Evolutionary conservation across 2,113 vertebrate species (phyloP), one percentile per base, ranked within the genome.

Genomic region (Gasterosteus nipponicus): DNA sequence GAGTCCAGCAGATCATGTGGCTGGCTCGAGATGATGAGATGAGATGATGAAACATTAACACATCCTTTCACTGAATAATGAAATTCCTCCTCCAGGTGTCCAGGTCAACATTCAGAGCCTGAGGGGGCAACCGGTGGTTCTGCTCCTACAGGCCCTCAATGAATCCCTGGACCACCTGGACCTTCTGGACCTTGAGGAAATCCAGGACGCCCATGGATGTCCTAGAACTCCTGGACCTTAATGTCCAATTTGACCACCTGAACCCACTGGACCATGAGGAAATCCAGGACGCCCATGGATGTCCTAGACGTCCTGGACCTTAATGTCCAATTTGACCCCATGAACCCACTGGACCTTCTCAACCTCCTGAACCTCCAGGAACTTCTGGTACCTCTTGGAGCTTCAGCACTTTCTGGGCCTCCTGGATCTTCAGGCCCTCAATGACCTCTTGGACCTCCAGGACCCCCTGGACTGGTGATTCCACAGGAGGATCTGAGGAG

Each of bases 51-150:
- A 11, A 44, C 11, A 14, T 46, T 16, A 49, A 49, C 46, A 19
- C 46, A 49, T 2, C 18, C 49, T n/a, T 10, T n/a, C 9, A 10
- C 10, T 4, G 22, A 38, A 38, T 6, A 38, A 38, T 38, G 35
- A 4, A 51, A 10, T 51, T 44, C 41, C 78, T 78, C 63, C 63
- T 82, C 1, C 80, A 91, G 89, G 80, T 78, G 49, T 82, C 35
- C 75, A 31, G 67, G 56, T 75, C 5, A 63, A 1, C 59, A 57
- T 1, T 39, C 65, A 2, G 54, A 79, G 31, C 26, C 49, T 9
- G 74, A 82, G 15, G 80, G 63, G 71, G 68, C 61, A 15, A 67
- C 64, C 22, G 2, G 5, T 10, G 22, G 39, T 46, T 19, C 64
- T 19, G 26, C n/a, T 19, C 61, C 59, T 75, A 46, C 68, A 42